Base-by-base conservation (phyloP, 2,797 vertebrate genomes). In the Hyperoplus lanceolatus region DNA sequence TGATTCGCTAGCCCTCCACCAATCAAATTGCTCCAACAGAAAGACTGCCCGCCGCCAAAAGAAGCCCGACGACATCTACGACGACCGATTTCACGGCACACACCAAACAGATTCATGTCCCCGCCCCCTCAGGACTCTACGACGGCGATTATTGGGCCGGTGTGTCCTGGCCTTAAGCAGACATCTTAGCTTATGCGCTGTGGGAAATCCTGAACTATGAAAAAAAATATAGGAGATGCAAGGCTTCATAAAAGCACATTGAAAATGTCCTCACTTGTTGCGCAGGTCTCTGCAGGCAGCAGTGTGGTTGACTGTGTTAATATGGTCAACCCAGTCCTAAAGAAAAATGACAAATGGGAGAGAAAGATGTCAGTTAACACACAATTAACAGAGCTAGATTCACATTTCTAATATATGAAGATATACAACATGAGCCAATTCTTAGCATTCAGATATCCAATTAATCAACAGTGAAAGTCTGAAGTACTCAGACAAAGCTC, bases 311-410 rank as follows among this genome's bases (percentile, higher is more conserved):
- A 96, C 93, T 4, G 94, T 96, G 90, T 97, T 97, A 88, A 97
- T 91, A 75, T 98, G 97, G 63, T 95, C 93, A 85, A 96, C 92
- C 97, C 97, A 98, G 77, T 97, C 96, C 97, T 98, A 80, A 42
- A 77, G 74, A 85, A 73, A 78, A 82, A 87, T 9, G 41, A 79
- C 61, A 75, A 62, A 83, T 4, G 16, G 65, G 5, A 87, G 8
- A 74, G 5, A n/a, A 61, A 16, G 5, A 70, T 4, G 42, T 69
- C 58, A 29, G 49, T 53, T n/a, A n/a, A 74, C 10, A 74, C 68
- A 45, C 3, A 48, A 39, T 43, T 11, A 56, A 48, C 12, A 68
- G 62, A 70, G 16, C 8, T 21, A 21, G 1, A 49, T 12, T 73
- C 3, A 48, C 2, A 42, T 36, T 67, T 50, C 11, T 43, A 6